phyloP scores from a whole-genome alignment of 2,113 vertebrate genomes.

The Cheilinus undulatus region DNA sequence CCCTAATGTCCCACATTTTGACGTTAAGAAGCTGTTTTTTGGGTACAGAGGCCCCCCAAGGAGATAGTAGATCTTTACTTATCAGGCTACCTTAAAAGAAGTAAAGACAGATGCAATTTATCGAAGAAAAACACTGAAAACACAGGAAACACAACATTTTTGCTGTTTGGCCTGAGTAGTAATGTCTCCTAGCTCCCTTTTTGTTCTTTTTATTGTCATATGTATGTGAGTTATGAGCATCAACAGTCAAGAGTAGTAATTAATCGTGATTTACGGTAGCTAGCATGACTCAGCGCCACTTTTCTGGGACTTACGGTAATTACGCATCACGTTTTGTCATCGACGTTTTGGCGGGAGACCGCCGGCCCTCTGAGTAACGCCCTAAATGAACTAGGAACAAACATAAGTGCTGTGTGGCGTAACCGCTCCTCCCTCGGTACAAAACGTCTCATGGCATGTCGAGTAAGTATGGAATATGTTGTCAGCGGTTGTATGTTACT shows the following conservation, averaged over 20 bases:
- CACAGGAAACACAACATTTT: too few species aligned
- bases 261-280: conserved; percentile 39
- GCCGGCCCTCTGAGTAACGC: neutral
- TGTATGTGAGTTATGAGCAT: too few species aligned
- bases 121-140: too few species aligned
- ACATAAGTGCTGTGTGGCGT: too few species aligned
- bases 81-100: too few species aligned
- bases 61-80: too few species aligned
- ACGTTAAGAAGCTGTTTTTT: neutral
- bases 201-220: too few species aligned
- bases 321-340: neutral
- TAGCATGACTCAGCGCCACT: conserved; percentile 16
- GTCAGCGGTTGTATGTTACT: neutral
- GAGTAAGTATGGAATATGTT: neutral
- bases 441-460: neutral
- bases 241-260: too few species aligned
- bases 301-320: conserved; percentile 36
- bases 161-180: too few species aligned
- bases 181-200: too few species aligned
- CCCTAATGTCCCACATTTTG: neutral
- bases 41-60: neutral
- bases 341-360: neutral
- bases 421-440: neutral
- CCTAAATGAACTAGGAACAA: too few species aligned
- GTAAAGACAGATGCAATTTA: too few species aligned